Evolutionary conservation across 92 coral and sea anemone genomes (phyloP), one percentile per base, ranked within the genome.

Genomic region (Parazoanthus atlanticus): DNA sequence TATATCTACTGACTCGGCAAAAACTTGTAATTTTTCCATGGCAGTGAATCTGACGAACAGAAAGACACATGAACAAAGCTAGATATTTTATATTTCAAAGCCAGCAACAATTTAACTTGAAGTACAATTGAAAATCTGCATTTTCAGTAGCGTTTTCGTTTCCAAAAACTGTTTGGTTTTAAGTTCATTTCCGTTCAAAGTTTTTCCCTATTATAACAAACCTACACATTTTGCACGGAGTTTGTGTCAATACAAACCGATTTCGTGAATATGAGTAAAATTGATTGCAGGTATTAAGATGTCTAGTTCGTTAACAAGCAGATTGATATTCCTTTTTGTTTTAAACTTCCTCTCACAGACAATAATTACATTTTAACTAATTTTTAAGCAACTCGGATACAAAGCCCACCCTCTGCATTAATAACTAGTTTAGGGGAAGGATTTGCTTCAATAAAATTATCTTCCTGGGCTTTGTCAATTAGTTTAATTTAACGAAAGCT

Each of bases 351-450:
- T 36, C 41, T 15, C 33, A 32, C 25, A 75, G 11, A 36, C 26
- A 41, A 21, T 32, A 21, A 75, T 34, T 75, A 19, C 43, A 75
- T 75, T 75, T 75, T 75, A 34, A 36, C 69, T 61, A 61, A 61
- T 21, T 21, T 61, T 61, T 61, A 61, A 61, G 79, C 43, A 75
- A 34, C 28, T 75, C 79, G 16, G 46, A 75, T 36, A 38, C 34
- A 33, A 75, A 75, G 26, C 29, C 29, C 52, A 21, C 49, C 47
- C 16, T 33, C 21, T 34, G 17, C 52, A 75, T 75, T 36, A 21
- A 75, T 10, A 36, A 7, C 30, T n/a, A 75, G 79, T 75, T 75
- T 75, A 75, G 49, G 31, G 49, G 79, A 75, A 29, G 79, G 79
- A 34, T 19, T 75, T 75, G 9, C 49, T 36, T 15, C 12, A 75